Percentiles rank a stretch among this genome's conserved stretches.
These are phyloP conservation scores for Cyclophora albipunctata DNA, from an alignment of 2,888 invertebrate genomes.

Conservation along the genomic window DNA sequence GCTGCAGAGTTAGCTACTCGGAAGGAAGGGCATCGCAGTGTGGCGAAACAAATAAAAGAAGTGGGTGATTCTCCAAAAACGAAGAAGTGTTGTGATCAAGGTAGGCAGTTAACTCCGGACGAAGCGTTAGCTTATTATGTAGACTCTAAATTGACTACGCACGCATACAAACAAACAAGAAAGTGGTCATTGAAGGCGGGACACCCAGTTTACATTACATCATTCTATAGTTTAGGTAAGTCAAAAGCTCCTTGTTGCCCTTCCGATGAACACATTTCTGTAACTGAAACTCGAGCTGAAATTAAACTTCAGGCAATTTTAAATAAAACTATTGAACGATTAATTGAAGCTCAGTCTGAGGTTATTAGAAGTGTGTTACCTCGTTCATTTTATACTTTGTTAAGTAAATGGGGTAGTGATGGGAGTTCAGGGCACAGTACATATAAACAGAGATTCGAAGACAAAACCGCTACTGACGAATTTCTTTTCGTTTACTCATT, in stretches of 20 bases:
- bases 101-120: conserved; percentile 1
- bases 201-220: no score
- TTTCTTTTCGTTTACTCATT: not conserved
- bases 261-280: no score
- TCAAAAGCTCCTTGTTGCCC: no score
- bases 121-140: conserved; percentile 2
- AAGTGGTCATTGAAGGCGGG: no score
- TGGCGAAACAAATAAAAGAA: not conserved
- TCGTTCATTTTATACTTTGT: conserved; percentile 8
- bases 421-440: conserved; percentile 4
- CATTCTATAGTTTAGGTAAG: no score
- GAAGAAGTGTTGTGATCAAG: not conserved
- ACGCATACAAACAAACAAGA: no score
- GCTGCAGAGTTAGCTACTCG: conserved; percentile 1
- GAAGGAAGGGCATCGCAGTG: not conserved
- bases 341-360: conserved; percentile 1
- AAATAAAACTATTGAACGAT: not conserved
- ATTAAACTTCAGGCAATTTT: conserved; percentile 4
- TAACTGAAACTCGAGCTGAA: conserved; percentile 1
- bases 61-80: not conserved
- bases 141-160: not conserved
- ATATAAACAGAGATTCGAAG: no score
- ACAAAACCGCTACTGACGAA: not conserved
- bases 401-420: conserved; percentile 23
- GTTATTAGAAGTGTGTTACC: not conserved